Conservation (phyloP, 2,797 vertebrate species). For the Otolemur crassicaudatus region DNA sequence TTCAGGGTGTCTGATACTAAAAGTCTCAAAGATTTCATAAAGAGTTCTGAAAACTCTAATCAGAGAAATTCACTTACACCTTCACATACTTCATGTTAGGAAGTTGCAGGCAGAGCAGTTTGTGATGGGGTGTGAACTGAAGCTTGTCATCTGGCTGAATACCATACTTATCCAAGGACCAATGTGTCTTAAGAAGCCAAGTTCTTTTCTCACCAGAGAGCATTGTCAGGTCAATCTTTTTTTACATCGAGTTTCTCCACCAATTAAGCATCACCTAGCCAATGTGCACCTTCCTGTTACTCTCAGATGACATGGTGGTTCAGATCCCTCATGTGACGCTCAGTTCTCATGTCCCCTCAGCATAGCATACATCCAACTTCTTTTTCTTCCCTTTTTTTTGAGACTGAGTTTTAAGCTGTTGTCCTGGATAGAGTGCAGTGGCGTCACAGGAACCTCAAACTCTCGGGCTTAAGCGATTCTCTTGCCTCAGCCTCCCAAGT, state of each 20-base stretch:
- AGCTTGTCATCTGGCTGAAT: slow-evolving; percentile 98
- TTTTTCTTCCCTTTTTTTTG: too few relatives aligned
- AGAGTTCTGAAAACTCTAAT: slow-evolving; percentile 98
- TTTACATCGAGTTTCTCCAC: slow-evolving; percentile 91
- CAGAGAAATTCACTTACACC: slow-evolving; percentile 99
- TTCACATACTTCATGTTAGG: slow-evolving; percentile 99
- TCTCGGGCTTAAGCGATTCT: too few relatives aligned
- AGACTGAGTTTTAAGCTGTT: too few relatives aligned
- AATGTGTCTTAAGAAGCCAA: slow-evolving; percentile 99
- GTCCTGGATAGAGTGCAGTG: too few relatives aligned
- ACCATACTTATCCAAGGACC: slow-evolving; percentile 99
- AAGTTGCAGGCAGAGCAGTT: slow-evolving; percentile 97
- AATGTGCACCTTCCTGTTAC: too few relatives aligned
- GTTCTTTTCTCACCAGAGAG: slow-evolving; percentile 99
- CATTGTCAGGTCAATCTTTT: slow-evolving; percentile 99
- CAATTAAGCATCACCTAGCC: too few relatives aligned
- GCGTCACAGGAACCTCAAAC: too few relatives aligned
- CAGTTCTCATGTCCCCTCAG: too few relatives aligned
- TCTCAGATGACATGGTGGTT: too few relatives aligned
- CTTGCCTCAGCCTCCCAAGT: too few relatives aligned
- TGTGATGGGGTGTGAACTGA: slow-evolving; percentile 99
- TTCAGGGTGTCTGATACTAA: slow-evolving; percentile 99
- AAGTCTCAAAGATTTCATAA: slow-evolving; percentile 99
- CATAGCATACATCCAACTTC: too few relatives aligned
- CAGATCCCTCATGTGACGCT: too few relatives aligned